Evolutionary conservation across 2,113 vertebrate genomes (phyloP).

Genomic region (Irena cyanogastra): DNA sequence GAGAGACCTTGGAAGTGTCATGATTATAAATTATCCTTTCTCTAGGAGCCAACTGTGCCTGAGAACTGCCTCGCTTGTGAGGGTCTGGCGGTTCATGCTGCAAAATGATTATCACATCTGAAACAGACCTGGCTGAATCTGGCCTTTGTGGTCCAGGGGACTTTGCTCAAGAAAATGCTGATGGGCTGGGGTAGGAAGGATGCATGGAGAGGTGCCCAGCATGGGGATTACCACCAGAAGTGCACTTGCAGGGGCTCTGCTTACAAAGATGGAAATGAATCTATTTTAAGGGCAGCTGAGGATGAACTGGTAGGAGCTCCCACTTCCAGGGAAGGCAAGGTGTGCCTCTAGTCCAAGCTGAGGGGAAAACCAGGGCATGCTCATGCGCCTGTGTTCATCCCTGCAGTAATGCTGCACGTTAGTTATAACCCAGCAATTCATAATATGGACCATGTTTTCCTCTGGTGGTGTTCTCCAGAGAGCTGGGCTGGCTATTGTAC

Average conservation of each 20-base stretch:
- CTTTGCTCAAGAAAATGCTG: not conserved
- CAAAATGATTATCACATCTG: not conserved
- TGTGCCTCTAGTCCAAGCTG: not conserved
- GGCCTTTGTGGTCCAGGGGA: not conserved
- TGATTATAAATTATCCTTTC: not conserved
- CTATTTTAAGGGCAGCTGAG: not conserved
- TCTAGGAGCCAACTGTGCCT: not conserved
- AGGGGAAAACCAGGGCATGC: not conserved
- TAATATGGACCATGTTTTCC: not conserved
- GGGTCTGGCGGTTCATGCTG: rapidly evolving
- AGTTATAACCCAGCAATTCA: not conserved
- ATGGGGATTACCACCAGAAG: not conserved
- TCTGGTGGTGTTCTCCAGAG: not conserved
- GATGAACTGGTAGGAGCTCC: not conserved
- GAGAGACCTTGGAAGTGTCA: not conserved
- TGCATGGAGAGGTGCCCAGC: rapidly evolving
- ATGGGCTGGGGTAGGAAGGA: not conserved
- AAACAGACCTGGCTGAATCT: not conserved
- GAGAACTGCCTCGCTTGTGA: not conserved
- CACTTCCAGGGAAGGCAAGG: not conserved
- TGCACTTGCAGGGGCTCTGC: not conserved
- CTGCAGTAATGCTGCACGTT: not conserved
- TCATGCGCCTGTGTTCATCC: rapidly evolving
- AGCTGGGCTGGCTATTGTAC: not conserved
- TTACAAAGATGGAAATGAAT: not conserved